phyloP scores from a whole-genome alignment of 1,140 invertebrate species.

The Aphaenogaster rudis region DNA sequence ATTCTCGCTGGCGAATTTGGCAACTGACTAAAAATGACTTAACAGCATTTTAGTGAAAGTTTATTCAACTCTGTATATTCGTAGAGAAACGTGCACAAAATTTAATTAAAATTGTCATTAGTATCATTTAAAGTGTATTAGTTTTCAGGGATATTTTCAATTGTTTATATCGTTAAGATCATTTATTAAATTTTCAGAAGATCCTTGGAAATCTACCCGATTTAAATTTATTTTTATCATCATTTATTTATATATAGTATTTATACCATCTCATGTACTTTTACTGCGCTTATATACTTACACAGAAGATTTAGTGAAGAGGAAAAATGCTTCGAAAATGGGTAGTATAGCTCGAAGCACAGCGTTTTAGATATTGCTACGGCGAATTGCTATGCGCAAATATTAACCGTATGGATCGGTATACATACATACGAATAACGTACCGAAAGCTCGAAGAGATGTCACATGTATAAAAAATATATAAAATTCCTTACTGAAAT shows the following conservation, averaged over 20 bases:
- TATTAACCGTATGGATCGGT: slow-evolving; percentile 5
- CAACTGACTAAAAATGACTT: not conserved
- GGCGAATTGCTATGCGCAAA: slow-evolving; percentile 18
- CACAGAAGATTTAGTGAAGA: slow-evolving; percentile 1
- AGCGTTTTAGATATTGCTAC: slow-evolving; percentile 10
- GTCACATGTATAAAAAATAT: slow-evolving; percentile 8
- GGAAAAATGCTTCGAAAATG: slow-evolving; percentile 15
- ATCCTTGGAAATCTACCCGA: not conserved
- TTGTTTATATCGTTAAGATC: not conserved
- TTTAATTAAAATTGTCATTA: not conserved
- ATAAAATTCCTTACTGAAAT: slow-evolving; percentile 8
- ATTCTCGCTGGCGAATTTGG: not conserved
- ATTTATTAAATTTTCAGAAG: slow-evolving; percentile 9
- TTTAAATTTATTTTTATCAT: slow-evolving; percentile 19
- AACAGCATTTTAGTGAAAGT: not conserved
- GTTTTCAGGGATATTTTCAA: not conserved
- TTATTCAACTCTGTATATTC: not conserved
- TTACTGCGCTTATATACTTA: slow-evolving; percentile 24
- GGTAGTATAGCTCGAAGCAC: not conserved
- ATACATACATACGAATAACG: not conserved
- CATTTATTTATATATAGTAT: slow-evolving; percentile 22
- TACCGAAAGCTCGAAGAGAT: not conserved
- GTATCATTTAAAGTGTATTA: slow-evolving; percentile 15
- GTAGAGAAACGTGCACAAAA: not conserved
- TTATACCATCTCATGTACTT: slow-evolving; percentile 23